Base-by-base conservation (phyloP, 2,888 invertebrate species). In the Oligia strigilis region DNA sequence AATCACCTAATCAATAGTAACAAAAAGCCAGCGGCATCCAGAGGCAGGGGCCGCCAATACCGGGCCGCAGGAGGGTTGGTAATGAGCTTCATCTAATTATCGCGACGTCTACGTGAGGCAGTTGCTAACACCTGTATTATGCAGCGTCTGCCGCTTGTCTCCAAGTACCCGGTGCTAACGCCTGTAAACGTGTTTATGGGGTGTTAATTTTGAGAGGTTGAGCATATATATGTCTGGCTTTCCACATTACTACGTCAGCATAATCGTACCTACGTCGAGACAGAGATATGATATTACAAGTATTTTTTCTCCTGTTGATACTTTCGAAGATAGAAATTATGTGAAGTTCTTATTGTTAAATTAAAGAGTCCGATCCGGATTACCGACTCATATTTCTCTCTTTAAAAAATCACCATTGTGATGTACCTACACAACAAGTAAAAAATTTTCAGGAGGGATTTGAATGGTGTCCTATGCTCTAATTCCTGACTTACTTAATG, bases 41-140 rank as follows among this genome's bases (percentile, higher is more conserved):
- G 66, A 78, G 84, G 84, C 87, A 88, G 86, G 83, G 84, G 83
- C 71, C 73, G 81, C 85, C 90, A 86, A 90, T 88, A 92, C 89
- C 87, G 84, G 77, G 80, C 88, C 83, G 87, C 83, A 80, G 82
- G 84, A 82, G 89, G 90, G 89, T 77, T 80, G 85, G 88, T 93
- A 93, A 93, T 93, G 93, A 93, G 93, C 90, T 88, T 91, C 91
- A 93, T 93, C 93, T 93, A 94, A 94, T 94, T 94, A 93, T 89
- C 86, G 91, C 83, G 87, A 85, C 75, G 80, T 40, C 86, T 88
- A 93, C 93, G 93, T 93, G 94, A 90, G 90, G 46, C 85, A 87
- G 81, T 89, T 94, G 91, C 93, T 92, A 94, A 94, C 94, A 93
- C 94, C 94, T 93, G 94, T 81, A 89, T 89, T 89, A 89, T 88